Evolutionary conservation across 2,888 invertebrate species (phyloP).

Genomic region (Pyrocoelia pectoralis): DNA sequence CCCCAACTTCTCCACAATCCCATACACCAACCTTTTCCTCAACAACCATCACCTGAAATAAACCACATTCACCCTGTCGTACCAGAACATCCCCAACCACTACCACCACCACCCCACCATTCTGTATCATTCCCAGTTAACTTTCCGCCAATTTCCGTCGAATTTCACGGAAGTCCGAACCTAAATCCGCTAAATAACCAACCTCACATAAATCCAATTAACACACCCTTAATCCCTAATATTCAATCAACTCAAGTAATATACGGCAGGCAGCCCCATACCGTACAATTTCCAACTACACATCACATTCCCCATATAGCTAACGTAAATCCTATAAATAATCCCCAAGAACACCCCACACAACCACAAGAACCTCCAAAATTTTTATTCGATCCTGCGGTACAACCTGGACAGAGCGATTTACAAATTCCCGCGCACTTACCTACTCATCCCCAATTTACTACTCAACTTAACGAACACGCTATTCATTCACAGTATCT

Average conservation of each 20-base stretch:
- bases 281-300: conserved; percentile 29
- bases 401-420: conserved; percentile 54
- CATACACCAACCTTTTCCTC: not conserved
- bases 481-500: conserved; percentile 11
- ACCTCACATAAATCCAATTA: conserved; percentile 1
- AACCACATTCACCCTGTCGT: conserved; percentile 14
- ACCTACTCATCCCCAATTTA: conserved; percentile 50
- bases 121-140: conserved; percentile 8
- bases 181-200: conserved; percentile 14
- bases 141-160: conserved; percentile 21
- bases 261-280: conserved; percentile 14
- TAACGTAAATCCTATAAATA: not conserved
- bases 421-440: conserved; percentile 53
- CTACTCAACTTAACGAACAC: conserved; percentile 4
- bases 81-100: conserved; percentile 31
- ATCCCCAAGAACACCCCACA: not conserved
- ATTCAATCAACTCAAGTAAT: not conserved
- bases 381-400: conserved; percentile 32
- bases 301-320: conserved; percentile 13
- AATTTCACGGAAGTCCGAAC: conserved; percentile 21
- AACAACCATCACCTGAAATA: conserved; percentile 11
- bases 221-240: not conserved
- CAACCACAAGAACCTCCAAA: conserved; percentile 12
- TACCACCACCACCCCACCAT: conserved; percentile 17
- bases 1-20: not conserved